A percentile compares a stretch with the other conserved stretches of the same genome.
phyloP scores from a whole-genome alignment of 2,113 vertebrate genomes.

The Paradisaea rubra region DNA sequence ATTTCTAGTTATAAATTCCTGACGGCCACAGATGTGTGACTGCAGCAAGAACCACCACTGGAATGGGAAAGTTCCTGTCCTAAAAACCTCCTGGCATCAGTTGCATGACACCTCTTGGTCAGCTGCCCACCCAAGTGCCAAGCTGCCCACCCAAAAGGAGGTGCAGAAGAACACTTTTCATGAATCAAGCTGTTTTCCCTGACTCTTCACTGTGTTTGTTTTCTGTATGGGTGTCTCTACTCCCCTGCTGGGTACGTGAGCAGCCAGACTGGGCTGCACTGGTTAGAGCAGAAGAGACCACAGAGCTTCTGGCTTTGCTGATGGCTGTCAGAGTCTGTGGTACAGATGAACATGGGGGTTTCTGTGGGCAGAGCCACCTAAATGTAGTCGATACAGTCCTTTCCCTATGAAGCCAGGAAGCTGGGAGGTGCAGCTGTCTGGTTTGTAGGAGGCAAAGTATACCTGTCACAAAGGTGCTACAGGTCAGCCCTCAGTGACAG shows the following conservation, averaged over 20 bases:
- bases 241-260: rapidly evolving
- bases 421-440: background rate
- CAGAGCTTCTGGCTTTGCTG: background rate
- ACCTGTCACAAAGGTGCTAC: background rate
- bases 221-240: background rate
- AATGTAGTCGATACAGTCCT: rapidly evolving
- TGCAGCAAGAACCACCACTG: background rate
- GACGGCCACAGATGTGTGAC: background rate
- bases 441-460: background rate
- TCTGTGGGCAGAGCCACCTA: background rate
- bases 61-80: background rate
- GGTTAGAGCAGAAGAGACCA: background rate
- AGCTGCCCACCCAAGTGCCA: background rate
- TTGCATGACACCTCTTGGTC: background rate
- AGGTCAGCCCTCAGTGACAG: background rate
- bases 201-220: background rate
- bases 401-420: background rate
- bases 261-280: background rate
- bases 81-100: background rate
- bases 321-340: background rate
- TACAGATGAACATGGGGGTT: background rate
- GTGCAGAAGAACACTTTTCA: background rate
- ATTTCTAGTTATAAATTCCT: background rate
- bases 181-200: background rate
- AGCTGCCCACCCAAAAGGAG: background rate